Percentiles rank a stretch among this genome's conserved stretches.
Evolutionary conservation across 1,140 invertebrate species (phyloP).

Genomic region (Caerostris darwini): DNA sequence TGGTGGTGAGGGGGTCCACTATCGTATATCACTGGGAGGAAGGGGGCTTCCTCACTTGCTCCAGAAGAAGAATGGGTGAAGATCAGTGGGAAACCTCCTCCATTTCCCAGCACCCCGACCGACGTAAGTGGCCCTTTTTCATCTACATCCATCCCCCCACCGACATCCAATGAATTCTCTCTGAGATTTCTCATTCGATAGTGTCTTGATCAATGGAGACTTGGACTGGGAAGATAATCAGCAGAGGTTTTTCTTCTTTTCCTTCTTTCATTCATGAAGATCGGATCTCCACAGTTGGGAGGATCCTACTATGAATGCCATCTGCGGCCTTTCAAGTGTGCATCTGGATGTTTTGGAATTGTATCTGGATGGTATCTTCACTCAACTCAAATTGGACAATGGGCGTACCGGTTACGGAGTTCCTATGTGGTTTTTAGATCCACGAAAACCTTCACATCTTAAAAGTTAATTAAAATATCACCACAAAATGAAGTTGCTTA

Average conservation of each 20-base stretch:
- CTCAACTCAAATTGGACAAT: too few relatives aligned
- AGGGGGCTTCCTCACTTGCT: not conserved
- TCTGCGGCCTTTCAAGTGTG: too few relatives aligned
- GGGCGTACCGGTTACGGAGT: too few relatives aligned
- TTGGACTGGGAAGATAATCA: not conserved
- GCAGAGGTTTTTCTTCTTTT: not conserved
- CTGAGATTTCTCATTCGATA: conserved; percentile 65
- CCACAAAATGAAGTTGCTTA: too few relatives aligned
- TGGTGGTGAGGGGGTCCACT: conserved; percentile 9
- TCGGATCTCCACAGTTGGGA: conserved; percentile 29
- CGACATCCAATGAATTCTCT: not conserved
- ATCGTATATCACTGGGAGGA: conserved; percentile 55
- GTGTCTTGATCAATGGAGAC: not conserved
- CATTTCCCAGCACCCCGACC: conserved; percentile 46
- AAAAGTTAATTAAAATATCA: too few relatives aligned
- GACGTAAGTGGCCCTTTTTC: not conserved
- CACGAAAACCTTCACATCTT: too few relatives aligned
- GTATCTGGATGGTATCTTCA: too few relatives aligned
- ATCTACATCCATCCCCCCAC: not conserved
- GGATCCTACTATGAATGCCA: conserved; percentile 61
- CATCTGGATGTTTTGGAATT: too few relatives aligned
- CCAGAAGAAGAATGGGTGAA: conserved; percentile 65
- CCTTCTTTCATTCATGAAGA: not conserved
- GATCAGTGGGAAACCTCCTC: conserved; percentile 69
- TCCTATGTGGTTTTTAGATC: too few relatives aligned